Evolutionary conservation across 2,888 invertebrate species (phyloP).

Genomic region (Macropis europaea): DNA sequence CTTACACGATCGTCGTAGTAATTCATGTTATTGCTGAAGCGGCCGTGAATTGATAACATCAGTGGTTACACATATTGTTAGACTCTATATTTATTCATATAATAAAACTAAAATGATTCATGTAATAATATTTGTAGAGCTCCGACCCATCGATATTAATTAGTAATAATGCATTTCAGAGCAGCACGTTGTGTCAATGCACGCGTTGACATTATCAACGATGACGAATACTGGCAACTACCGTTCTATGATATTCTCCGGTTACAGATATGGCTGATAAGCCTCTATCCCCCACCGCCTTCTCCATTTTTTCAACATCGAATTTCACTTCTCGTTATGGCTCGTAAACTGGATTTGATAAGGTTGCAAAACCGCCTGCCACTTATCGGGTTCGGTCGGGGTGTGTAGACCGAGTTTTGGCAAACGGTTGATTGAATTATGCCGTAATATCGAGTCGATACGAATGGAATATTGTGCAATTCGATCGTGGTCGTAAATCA

Average conservation of each 20-base stretch:
- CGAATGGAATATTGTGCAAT: not conserved
- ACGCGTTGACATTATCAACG: not conserved
- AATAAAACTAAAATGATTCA: too few species aligned
- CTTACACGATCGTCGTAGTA: too few species aligned
- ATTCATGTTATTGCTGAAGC: too few species aligned
- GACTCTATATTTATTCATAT: too few species aligned
- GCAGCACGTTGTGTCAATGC: not conserved
- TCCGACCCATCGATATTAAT: not conserved
- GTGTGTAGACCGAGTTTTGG: not conserved
- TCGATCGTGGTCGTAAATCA: constrained; percentile 7
- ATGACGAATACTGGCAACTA: not conserved
- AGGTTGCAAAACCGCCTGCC: constrained; percentile 2
- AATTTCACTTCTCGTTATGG: constrained; percentile 23
- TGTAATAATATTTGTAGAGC: too few species aligned
- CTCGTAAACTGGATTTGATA: not conserved
- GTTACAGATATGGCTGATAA: constrained; percentile 28
- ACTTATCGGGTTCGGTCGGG: not conserved
- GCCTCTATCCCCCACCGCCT: not conserved
- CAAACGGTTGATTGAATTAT: constrained; percentile 17
- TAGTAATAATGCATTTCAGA: not conserved
- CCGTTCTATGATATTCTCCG: constrained; percentile 6
- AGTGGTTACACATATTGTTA: too few species aligned
- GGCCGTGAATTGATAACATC: too few species aligned
- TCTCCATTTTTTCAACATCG: not conserved
- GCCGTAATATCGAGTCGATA: not conserved